These are phyloP conservation scores for Alcis repandata DNA, from an alignment of 2,888 invertebrate genomes.

Conservation along the genomic window DNA sequence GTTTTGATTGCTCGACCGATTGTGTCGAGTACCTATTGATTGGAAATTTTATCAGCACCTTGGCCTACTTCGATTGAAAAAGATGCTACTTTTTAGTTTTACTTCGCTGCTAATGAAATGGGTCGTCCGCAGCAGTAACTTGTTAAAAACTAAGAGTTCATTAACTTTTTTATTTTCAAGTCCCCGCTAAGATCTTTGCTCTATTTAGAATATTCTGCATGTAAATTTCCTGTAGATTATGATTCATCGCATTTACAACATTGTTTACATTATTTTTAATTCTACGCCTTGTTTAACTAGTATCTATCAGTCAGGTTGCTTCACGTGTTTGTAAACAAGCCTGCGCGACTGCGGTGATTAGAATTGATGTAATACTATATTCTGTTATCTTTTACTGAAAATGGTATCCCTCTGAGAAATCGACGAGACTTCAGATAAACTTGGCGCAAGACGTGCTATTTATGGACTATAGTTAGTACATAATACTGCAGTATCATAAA, in stretches of 20 bases:
- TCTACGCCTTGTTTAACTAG: background rate
- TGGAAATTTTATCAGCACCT: slow-evolving; percentile 51
- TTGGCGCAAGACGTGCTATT: background rate
- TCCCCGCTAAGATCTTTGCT: slow-evolving; percentile 1
- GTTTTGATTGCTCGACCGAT: slow-evolving; percentile 39
- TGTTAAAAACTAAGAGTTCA: background rate
- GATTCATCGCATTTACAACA: slow-evolving; percentile 19
- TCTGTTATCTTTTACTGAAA: slow-evolving; percentile 4
- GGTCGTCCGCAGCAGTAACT: slow-evolving; percentile 7
- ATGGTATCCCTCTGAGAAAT: background rate
- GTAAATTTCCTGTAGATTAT: slow-evolving; percentile 5
- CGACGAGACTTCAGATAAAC: background rate
- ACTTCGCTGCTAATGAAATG: slow-evolving; percentile 14
- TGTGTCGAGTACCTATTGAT: slow-evolving; percentile 42
- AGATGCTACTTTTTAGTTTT: slow-evolving; percentile 25
- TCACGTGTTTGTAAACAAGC: slow-evolving; percentile 31
- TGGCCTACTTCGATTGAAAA: slow-evolving; percentile 49
- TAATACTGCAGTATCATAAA: slow-evolving; percentile 2
- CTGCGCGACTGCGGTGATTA: background rate
- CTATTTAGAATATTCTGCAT: background rate
- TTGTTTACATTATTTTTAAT: slow-evolving; percentile 20
- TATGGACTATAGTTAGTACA: background rate
- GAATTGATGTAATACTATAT: slow-evolving; percentile 7
- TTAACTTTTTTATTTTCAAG: background rate
- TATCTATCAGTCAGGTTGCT: slow-evolving; percentile 18